Conservation (phyloP, 23 tunicate genomes). For the Aplidium turbinatum region DNA sequence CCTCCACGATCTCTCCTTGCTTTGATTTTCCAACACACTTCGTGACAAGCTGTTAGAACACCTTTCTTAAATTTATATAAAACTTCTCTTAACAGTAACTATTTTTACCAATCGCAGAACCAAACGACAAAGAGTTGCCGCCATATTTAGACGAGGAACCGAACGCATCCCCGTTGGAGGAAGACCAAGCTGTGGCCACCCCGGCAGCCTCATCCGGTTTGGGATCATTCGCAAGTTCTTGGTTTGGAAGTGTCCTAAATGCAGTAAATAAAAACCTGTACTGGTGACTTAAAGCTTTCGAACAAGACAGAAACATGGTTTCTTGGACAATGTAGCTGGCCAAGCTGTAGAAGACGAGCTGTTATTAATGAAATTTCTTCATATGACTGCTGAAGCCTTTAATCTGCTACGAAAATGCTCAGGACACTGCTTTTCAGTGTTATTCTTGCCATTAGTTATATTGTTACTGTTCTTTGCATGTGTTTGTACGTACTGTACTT, state of each 20-base stretch:
- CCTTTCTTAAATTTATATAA: neutral
- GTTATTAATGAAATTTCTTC: no score
- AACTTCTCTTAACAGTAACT: neutral
- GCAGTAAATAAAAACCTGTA: conserved; percentile 95
- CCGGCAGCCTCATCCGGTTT: conserved; percentile 46
- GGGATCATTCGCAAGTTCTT: conserved; percentile 71
- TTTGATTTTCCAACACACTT: neutral
- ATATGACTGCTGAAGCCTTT: no score
- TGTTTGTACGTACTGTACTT: no score
- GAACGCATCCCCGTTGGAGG: conserved; percentile 68
- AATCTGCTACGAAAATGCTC: no score
- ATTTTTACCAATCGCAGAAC: conserved; percentile 31
- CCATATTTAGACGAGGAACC: conserved; percentile 85
- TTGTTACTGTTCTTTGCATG: no score
- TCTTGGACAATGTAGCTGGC: neutral
- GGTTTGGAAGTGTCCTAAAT: conserved; percentile 86
- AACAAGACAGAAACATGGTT: neutral
- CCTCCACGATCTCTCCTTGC: no score
- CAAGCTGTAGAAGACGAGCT: no score
- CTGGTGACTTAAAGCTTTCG: no score
- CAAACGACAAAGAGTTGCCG: conserved; percentile 52
- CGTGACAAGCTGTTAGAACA: neutral
- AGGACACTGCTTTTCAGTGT: no score
- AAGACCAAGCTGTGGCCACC: conserved; percentile 80
- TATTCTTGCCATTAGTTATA: no score